Evolutionary conservation across 2,888 invertebrate genomes (phyloP).

Genomic region (Netelia inedita): DNA sequence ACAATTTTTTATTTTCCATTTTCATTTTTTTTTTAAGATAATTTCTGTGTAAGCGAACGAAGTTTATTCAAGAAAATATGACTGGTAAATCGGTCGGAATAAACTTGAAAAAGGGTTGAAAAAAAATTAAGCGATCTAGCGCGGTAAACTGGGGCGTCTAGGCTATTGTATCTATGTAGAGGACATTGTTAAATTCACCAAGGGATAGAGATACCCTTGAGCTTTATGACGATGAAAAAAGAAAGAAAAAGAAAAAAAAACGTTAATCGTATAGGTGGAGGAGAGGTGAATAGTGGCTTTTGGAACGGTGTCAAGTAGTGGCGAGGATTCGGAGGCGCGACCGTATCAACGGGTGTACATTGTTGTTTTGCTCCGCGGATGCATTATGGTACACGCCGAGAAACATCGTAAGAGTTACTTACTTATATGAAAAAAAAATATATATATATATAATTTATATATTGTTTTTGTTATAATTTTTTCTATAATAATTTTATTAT

Average conservation of each 20-base stretch:
- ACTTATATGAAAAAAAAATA: slow-evolving; percentile 2
- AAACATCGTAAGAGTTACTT: slow-evolving; percentile 9
- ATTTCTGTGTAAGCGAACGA: too few species aligned
- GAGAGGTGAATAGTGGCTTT: slow-evolving; percentile 61
- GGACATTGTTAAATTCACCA: slow-evolving; percentile 14
- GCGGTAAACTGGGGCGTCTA: too few species aligned
- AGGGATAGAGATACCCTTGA: slow-evolving; percentile 30
- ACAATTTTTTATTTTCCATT: too few species aligned
- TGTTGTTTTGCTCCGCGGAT: slow-evolving; percentile 14
- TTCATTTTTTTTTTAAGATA: too few species aligned
- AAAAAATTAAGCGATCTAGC: too few species aligned
- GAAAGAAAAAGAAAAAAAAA: slow-evolving; percentile 31
- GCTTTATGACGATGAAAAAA: slow-evolving; percentile 45
- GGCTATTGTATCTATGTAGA: too few species aligned
- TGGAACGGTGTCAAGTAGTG: slow-evolving; percentile 69
- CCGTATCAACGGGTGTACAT: slow-evolving; percentile 43
- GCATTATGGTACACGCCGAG: slow-evolving; percentile 21
- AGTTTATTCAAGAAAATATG: too few species aligned
- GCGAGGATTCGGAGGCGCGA: slow-evolving; percentile 52
- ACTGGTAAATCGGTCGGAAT: too few species aligned
- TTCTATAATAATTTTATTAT: too few species aligned
- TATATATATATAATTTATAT: neutral
- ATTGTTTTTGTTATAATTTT: too few species aligned
- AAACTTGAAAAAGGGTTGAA: too few species aligned
- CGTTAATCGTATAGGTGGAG: slow-evolving; percentile 30